Evolutionary conservation across 1,140 invertebrate species (phyloP).

Genomic region (Neodiprion lecontei): DNA sequence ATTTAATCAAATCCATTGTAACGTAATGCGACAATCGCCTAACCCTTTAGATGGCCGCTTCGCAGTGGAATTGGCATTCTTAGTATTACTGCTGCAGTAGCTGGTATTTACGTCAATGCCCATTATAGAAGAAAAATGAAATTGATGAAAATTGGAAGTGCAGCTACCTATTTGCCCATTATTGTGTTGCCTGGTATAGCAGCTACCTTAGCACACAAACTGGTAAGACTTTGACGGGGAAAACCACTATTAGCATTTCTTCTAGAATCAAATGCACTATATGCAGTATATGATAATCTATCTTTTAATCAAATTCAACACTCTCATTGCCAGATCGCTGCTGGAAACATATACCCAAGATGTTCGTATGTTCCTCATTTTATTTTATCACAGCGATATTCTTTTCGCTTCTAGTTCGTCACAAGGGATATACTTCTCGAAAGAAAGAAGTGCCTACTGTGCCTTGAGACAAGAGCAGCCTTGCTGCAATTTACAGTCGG

Average conservation of each 20-base stretch:
- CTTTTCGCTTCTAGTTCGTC: constrained; percentile 52
- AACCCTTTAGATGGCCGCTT: constrained; percentile 36
- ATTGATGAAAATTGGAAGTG: constrained; percentile 31
- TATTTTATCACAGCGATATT: neutral
- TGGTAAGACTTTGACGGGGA: constrained; percentile 32
- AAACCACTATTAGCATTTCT: neutral
- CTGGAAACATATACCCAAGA: too few relatives aligned
- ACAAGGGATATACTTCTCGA: constrained; percentile 53
- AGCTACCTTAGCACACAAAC: constrained; percentile 22
- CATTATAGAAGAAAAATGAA: constrained; percentile 45
- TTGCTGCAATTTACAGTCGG: constrained; percentile 46
- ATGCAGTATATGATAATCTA: too few relatives aligned
- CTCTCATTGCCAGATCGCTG: too few relatives aligned
- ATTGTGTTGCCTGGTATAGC: constrained; percentile 17
- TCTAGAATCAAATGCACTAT: too few relatives aligned
- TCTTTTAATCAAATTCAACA: too few relatives aligned
- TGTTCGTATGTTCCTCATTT: too few relatives aligned
- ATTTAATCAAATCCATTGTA: too few relatives aligned
- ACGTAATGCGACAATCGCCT: too few relatives aligned
- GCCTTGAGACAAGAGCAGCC: constrained; percentile 57
- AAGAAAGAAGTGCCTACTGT: constrained; percentile 57
- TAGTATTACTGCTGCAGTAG: neutral
- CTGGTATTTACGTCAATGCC: constrained; percentile 35
- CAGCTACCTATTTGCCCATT: constrained; percentile 29
- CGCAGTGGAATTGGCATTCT: constrained; percentile 26